These are phyloP conservation scores for Heliangelus exortis DNA, from an alignment of 2,797 vertebrate species.

Conservation along the genomic window DNA sequence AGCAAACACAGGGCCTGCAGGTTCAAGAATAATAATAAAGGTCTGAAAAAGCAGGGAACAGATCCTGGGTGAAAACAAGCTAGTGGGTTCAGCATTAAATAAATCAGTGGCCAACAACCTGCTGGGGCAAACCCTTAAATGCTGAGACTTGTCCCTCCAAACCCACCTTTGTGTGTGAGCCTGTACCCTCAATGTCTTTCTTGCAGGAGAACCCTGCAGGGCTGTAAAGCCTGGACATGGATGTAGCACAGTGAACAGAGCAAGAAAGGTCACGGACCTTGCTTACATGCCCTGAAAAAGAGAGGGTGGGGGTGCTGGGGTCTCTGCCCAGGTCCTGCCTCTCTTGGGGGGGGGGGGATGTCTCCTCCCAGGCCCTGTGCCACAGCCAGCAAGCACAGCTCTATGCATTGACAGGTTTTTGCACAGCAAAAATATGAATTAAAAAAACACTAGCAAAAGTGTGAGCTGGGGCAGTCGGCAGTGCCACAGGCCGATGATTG, in stretches of 20 bases:
- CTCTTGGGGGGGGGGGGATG: too few species aligned
- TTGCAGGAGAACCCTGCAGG: not conserved
- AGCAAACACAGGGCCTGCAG: rapidly evolving
- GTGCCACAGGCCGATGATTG: not conserved
- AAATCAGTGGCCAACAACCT: not conserved
- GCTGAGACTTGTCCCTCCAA: not conserved
- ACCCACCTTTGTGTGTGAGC: rapidly evolving
- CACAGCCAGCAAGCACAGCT: not conserved
- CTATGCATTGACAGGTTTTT: not conserved
- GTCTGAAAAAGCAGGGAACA: not conserved
- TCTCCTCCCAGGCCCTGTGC: not conserved
- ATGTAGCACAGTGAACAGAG: not conserved
- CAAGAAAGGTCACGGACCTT: not conserved
- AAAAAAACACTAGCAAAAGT: not conserved
- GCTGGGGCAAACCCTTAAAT: not conserved
- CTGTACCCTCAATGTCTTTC: rapidly evolving
- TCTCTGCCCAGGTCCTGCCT: not conserved
- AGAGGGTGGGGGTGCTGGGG: not conserved
- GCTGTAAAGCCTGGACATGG: rapidly evolving
- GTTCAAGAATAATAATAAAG: not conserved
- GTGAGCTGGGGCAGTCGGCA: not conserved
- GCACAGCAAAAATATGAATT: not conserved
- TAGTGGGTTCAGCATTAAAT: not conserved
- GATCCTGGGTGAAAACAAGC: not conserved
- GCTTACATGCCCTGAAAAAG: not conserved